Percentiles rank a stretch among this genome's conserved stretches.
Evolutionary conservation across 2,888 invertebrate genomes (phyloP).

Genomic region (Papilio protenor): DNA sequence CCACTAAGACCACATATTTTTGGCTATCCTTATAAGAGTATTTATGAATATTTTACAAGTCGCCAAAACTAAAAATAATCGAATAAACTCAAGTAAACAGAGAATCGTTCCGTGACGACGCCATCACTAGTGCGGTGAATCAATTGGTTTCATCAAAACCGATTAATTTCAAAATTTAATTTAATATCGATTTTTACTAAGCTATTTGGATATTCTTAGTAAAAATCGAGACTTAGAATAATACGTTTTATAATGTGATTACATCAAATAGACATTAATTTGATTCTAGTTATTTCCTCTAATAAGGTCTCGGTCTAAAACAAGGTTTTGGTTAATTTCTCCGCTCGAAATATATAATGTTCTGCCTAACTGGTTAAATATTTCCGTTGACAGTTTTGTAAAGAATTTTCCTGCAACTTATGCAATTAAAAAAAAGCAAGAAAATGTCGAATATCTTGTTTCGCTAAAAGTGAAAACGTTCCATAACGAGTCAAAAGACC

Average conservation of each 20-base stretch:
- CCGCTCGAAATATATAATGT: neutral
- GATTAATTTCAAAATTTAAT: neutral
- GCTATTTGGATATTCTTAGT: neutral
- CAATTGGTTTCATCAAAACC: neutral
- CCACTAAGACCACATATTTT: neutral
- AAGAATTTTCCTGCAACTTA: neutral
- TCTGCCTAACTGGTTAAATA: neutral
- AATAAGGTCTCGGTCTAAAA: too few relatives aligned
- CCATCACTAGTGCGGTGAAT: neutral
- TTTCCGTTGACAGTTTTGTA: neutral
- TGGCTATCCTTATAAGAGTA: neutral
- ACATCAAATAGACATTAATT: too few relatives aligned
- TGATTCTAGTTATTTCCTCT: too few relatives aligned
- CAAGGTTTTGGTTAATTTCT: neutral
- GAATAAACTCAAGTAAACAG: neutral
- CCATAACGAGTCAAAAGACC: slow-evolving; percentile 29
- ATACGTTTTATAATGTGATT: neutral
- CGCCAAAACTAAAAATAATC: neutral
- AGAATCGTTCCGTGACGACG: neutral
- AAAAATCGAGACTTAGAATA: neutral
- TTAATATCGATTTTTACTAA: neutral
- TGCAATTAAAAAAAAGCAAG: neutral
- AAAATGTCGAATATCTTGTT: slow-evolving; percentile 13
- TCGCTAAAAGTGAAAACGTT: slow-evolving; percentile 34
- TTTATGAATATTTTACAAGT: neutral